Percentiles rank a stretch among this genome's conserved stretches.
These are phyloP conservation scores for Mastomys natalensis DNA, from an alignment of 2,113 vertebrate genomes.

Conservation along the genomic window DNA sequence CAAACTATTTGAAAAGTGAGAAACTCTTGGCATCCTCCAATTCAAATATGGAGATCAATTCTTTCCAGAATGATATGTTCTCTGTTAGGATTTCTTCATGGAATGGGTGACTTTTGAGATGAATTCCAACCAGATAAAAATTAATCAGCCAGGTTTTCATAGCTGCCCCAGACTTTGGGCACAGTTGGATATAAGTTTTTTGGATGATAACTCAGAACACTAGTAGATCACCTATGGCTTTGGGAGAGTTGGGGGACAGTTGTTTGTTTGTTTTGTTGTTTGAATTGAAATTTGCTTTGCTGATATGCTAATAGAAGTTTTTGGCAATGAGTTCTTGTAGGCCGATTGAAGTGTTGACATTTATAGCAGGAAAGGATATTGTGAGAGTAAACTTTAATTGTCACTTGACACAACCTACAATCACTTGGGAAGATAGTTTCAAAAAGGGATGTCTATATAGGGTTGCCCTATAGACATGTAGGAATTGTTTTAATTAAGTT, in stretches of 20 bases:
- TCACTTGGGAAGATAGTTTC: background rate
- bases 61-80: constrained; percentile 59
- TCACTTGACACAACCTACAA: background rate
- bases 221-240: background rate
- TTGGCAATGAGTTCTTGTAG: constrained; percentile 8
- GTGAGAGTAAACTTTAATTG: background rate
- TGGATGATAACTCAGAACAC: constrained; percentile 17
- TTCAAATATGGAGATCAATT: constrained; percentile 30
- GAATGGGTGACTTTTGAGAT: background rate
- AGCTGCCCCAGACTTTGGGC: background rate
- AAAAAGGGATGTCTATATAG: background rate
- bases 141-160: background rate
- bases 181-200: background rate
- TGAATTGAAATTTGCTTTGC: constrained; percentile 34
- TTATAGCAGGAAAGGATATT: background rate
- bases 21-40: constrained; percentile 1
- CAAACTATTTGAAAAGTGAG: constrained; percentile 40
- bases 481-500: background rate
- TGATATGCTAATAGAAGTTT: background rate
- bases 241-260: background rate
- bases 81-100: background rate
- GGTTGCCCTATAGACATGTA: background rate
- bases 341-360: background rate
- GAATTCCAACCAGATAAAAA: constrained; percentile 57
- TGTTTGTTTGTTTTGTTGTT: background rate